These are phyloP conservation scores for Bellardia bayeri DNA, from an alignment of 2,888 invertebrate genomes.

Conservation along the genomic window DNA sequence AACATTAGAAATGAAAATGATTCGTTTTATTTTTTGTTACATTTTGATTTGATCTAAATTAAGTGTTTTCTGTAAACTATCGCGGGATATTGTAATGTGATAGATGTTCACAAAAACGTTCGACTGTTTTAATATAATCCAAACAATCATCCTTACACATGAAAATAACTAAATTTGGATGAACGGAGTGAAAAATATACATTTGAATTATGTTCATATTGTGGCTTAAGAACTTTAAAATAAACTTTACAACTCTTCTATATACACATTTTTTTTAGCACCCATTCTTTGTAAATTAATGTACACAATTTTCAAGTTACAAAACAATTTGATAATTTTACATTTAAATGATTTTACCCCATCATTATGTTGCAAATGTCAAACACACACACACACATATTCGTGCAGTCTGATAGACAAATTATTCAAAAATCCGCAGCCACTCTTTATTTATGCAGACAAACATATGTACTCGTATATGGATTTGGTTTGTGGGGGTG, in stretches of 20 bases:
- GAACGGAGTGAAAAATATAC: too few relatives aligned
- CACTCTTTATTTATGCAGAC: slow-evolving; percentile 6
- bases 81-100: too few relatives aligned
- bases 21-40: too few relatives aligned
- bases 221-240: too few relatives aligned
- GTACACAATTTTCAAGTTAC: slow-evolving; percentile 25
- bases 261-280: not conserved
- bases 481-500: slow-evolving; percentile 43
- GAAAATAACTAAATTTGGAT: too few relatives aligned
- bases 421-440: slow-evolving; percentile 51
- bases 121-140: too few relatives aligned
- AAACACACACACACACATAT: slow-evolving; percentile 36
- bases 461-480: not conserved
- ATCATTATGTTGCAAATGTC: slow-evolving; percentile 36
- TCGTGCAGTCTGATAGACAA: slow-evolving; percentile 20
- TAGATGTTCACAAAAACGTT: too few relatives aligned
- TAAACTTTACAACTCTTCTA: not conserved
- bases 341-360: slow-evolving; percentile 73
- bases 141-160: too few relatives aligned
- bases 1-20: too few relatives aligned
- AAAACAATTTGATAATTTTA: slow-evolving; percentile 76
- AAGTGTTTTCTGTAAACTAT: too few relatives aligned
- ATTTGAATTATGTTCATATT: too few relatives aligned
- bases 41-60: too few relatives aligned
- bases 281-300: not conserved